Evolutionary conservation across 2,888 invertebrate genomes (phyloP), one percentile per base, ranked within the genome.

Genomic region (Diaphora mendica): DNA sequence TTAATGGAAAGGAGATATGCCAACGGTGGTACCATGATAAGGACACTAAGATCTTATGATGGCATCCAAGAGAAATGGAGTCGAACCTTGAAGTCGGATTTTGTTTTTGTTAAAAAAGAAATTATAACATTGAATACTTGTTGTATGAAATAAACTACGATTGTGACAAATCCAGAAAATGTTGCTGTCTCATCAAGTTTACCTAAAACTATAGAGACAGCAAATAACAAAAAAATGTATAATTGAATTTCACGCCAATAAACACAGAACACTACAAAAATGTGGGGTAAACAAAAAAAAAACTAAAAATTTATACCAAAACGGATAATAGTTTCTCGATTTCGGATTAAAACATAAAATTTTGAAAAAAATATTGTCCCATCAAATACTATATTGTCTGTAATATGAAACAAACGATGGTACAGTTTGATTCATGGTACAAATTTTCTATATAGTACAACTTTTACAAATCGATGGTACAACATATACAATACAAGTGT

Each of bases 271-370:
- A 67, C 5, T 8, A 39, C 33, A 44, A 55, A 64, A 64, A 64
- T 64, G 9, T 48, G 33, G 15, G 42, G 39, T 70, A 8, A 66
- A 76, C 64, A 70, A 80, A 75, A 80, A 75, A 80, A 78, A 71
- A 80, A 67, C 82, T 70, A 80, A 78, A n/a, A 80, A 78, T 77
- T 70, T 81, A 55, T 62, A 62, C 68, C 68, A 77, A 76, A 67
- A 55, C 11, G 48, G 42, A 64, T 62, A 51, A 68, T 62, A 65
- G 76, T 79, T 74, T 42, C 26, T 30, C 23, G 59, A 42, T 70
- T 64, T 64, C 30, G 26, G n/a, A 44, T 30, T 44, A 39, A 59
- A 70, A 62, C 59, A 48, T 35, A 68, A 48, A 42, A 71, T 71
- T 66, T 71, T n/a, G 64, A 64, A 70, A 48, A 44, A 44, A 7